Evolutionary conservation across 2,888 invertebrate species (phyloP).

Genomic region (Falcaria lacertinaria): DNA sequence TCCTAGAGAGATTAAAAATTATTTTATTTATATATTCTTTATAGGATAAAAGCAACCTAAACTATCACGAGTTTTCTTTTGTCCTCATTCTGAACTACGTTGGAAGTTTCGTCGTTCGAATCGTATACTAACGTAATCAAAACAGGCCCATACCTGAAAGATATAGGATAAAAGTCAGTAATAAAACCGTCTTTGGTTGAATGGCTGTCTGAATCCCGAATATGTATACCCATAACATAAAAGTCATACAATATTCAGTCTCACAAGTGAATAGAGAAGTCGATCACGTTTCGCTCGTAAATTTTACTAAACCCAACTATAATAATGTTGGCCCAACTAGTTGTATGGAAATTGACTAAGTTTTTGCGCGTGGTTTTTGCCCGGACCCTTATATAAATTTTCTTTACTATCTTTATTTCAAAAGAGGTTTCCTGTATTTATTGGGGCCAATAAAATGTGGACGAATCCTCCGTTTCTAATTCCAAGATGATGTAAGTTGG

Average conservation of each 20-base stretch:
- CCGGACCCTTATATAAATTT: conserved; percentile 5
- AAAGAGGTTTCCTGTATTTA: background rate
- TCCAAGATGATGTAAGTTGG: no score
- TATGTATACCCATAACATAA: background rate
- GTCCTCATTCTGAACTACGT: no score
- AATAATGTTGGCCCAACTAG: conserved; percentile 28
- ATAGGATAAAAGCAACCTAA: no score
- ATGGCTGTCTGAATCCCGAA: background rate
- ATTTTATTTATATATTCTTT: no score
- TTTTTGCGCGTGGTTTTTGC: conserved; percentile 7
- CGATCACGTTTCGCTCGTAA: conserved; percentile 38
- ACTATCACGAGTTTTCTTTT: no score
- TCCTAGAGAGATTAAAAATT: no score
- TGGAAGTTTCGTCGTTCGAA: no score
- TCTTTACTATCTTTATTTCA: conserved; percentile 1
- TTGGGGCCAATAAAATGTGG: background rate
- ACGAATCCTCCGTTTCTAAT: no score
- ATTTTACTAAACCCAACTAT: conserved; percentile 30
- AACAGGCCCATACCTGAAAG: no score
- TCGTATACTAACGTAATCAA: no score
- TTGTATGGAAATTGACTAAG: conserved; percentile 23
- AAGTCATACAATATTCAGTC: conserved; percentile 25
- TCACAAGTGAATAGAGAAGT: conserved; percentile 28
- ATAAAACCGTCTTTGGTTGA: background rate
- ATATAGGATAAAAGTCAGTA: no score